Evolutionary conservation across 2,888 invertebrate species (phyloP).

Genomic region (Dinocampus coccinellae): DNA sequence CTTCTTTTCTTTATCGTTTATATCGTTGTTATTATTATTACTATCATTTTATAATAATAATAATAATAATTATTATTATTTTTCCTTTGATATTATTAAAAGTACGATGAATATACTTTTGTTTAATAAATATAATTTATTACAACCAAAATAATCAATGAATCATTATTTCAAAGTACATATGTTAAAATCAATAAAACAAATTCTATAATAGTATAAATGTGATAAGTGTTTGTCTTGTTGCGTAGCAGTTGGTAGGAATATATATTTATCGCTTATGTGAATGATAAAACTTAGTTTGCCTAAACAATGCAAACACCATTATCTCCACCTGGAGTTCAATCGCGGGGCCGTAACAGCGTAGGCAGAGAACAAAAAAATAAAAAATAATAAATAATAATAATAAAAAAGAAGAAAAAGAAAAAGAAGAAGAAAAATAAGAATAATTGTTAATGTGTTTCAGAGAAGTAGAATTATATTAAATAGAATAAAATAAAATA

Average conservation of each 20-base stretch:
- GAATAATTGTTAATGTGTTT: background rate
- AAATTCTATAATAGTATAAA: background rate
- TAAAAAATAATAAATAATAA: too few species aligned
- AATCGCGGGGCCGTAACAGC: conserved; percentile 10
- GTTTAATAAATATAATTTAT: background rate
- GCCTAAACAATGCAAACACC: conserved; percentile 54
- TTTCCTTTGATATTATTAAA: background rate
- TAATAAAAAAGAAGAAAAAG: too few species aligned
- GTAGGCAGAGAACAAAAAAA: background rate
- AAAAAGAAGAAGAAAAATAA: too few species aligned
- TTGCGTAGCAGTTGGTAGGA: conserved; percentile 26
- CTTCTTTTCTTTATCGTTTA: too few species aligned
- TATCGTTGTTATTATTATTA: too few species aligned
- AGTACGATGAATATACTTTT: background rate
- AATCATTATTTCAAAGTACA: background rate
- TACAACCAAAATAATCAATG: background rate
- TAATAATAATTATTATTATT: too few species aligned
- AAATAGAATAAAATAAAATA: background rate
- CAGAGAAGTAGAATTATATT: too few species aligned
- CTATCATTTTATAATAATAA: too few species aligned
- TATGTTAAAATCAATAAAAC: background rate
- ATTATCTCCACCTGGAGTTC: conserved; percentile 47
- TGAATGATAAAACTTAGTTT: conserved; percentile 50
- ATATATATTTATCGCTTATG: conserved; percentile 2
- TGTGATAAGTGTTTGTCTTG: conserved; percentile 24